Evolutionary conservation across 2,888 invertebrate genomes (phyloP).

Genomic region (Trimorus sp.): DNA sequence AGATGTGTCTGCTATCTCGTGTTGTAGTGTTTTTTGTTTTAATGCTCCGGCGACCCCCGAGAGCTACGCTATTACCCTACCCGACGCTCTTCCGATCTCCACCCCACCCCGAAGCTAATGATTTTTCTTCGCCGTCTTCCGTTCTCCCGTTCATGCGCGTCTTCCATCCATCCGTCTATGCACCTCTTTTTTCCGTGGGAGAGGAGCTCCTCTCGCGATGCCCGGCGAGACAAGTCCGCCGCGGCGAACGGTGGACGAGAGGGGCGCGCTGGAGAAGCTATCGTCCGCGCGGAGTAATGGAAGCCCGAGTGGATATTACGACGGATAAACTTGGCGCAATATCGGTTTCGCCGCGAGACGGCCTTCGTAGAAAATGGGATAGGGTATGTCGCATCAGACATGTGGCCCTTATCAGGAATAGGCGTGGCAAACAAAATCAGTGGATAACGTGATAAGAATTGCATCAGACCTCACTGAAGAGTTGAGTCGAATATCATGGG

Average conservation of each 20-base stretch:
- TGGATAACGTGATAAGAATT: no score
- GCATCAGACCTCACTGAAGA: no score
- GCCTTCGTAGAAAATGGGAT: no score
- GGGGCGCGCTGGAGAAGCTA: slow-evolving; percentile 63
- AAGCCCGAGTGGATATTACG: slow-evolving; percentile 81
- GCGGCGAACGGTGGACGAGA: slow-evolving; percentile 58
- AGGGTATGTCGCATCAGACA: no score
- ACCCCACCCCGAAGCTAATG: slow-evolving; percentile 50
- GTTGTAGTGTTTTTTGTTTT: no score
- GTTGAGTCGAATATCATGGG: no score
- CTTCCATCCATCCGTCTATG: slow-evolving; percentile 65
- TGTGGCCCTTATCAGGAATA: no score
- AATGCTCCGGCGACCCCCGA: no score
- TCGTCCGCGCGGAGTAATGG: slow-evolving; percentile 77
- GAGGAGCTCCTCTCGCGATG: slow-evolving; percentile 26
- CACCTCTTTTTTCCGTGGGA: slow-evolving; percentile 61
- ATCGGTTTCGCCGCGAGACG: slow-evolving; percentile 77
- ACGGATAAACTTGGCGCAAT: slow-evolving; percentile 80
- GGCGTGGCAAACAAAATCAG: no score
- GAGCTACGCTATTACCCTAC: no score
- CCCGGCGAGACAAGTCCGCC: slow-evolving; percentile 66
- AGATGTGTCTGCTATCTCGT: no score
- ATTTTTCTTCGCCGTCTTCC: slow-evolving; percentile 60
- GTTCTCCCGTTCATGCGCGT: slow-evolving; percentile 51
- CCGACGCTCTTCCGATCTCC: neutral